phyloP scores from a whole-genome alignment of 2,797 vertebrate genomes.

The Cynopterus sphinx region DNA sequence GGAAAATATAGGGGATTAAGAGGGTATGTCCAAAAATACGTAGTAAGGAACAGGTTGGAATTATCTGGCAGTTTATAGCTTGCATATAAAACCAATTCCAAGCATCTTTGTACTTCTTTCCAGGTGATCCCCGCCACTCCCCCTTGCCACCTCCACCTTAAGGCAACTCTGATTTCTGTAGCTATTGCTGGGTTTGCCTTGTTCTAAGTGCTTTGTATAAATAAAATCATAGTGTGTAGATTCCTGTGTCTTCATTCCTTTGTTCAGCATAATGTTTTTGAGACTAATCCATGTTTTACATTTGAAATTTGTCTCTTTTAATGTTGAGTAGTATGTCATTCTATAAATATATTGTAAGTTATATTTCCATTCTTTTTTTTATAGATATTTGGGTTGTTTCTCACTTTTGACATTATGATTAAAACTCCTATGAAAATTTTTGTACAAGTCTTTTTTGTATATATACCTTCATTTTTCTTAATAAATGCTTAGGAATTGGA shows the following conservation, averaged over 20 bases:
- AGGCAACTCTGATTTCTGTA: neutral
- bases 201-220: neutral
- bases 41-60: neutral
- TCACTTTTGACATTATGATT: neutral
- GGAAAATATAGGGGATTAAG: neutral
- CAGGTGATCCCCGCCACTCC: neutral
- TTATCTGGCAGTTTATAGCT: neutral
- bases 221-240: neutral
- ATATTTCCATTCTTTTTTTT: neutral
- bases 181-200: neutral
- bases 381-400: neutral
- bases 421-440: neutral
- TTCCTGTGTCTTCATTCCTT: neutral
- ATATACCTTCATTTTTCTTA: neutral
- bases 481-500: neutral
- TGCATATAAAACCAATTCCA: neutral
- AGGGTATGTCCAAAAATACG: neutral
- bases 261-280: neutral
- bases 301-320: neutral
- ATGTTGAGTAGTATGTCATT: neutral
- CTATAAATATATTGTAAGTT: neutral
- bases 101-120: neutral
- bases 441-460: neutral
- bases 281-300: neutral
- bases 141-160: neutral